Evolutionary conservation across 2,888 invertebrate genomes (phyloP).

Genomic region (Apodemia zela): DNA sequence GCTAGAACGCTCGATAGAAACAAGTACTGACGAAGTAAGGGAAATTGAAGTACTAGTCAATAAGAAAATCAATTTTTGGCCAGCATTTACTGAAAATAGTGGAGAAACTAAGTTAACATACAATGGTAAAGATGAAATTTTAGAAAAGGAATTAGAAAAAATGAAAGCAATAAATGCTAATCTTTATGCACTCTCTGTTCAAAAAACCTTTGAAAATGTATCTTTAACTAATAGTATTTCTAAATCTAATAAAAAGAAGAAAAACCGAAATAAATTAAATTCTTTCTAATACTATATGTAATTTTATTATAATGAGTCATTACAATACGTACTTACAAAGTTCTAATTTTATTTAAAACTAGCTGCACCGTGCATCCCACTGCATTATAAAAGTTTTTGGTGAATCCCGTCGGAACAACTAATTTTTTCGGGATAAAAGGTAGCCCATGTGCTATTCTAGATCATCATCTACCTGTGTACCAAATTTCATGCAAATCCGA

Average conservation of each 20-base stretch:
- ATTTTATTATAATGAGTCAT: too few species aligned
- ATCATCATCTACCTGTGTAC: too few species aligned
- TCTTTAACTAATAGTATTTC: slow-evolving; percentile 30
- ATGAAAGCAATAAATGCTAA: slow-evolving; percentile 80
- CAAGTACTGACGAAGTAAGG: slow-evolving; percentile 60
- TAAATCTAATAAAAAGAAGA: slow-evolving; percentile 44
- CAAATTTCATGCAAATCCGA: too few species aligned
- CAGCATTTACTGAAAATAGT: slow-evolving; percentile 35
- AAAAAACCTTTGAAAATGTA: slow-evolving; percentile 59
- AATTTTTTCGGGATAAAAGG: too few species aligned
- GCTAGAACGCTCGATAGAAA: slow-evolving; percentile 83
- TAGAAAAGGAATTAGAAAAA: slow-evolving; percentile 73
- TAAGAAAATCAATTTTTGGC: slow-evolving; percentile 67
- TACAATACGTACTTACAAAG: too few species aligned
- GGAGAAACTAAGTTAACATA: slow-evolving; percentile 34
- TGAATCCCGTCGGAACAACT: too few species aligned
- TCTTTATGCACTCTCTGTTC: slow-evolving; percentile 77
- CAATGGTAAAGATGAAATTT: slow-evolving; percentile 42
- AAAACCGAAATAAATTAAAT: slow-evolving; percentile 40
- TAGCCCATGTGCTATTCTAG: too few species aligned
- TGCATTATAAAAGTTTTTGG: too few species aligned
- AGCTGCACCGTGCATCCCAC: too few species aligned
- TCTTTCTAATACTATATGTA: background rate
- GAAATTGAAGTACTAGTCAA: slow-evolving; percentile 66
- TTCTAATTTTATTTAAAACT: too few species aligned